These are phyloP conservation scores for Scartelaos histophorus DNA, from an alignment of 2,113 vertebrate genomes.

Conservation along the genomic window DNA sequence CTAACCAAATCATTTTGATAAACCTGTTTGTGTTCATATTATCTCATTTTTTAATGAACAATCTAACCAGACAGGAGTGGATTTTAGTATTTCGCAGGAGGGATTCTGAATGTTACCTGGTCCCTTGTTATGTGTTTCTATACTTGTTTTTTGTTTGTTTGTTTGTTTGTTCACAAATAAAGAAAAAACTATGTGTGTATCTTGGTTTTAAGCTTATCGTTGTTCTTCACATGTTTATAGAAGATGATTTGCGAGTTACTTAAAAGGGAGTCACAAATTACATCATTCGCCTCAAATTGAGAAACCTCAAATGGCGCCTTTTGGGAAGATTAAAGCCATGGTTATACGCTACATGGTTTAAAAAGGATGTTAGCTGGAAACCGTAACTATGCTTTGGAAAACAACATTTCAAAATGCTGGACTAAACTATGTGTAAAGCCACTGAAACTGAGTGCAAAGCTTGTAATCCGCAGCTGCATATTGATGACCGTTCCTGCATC, in stretches of 20 bases:
- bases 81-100: too few species aligned
- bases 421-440: constrained; percentile 11
- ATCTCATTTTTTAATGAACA: too few species aligned
- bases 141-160: background rate
- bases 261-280: background rate
- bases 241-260: background rate
- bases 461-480: constrained; percentile 46
- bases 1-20: too few species aligned
- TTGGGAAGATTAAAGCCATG: background rate
- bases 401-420: background rate
- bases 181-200: background rate
- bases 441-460: constrained; percentile 8
- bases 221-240: background rate
- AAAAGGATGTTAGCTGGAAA: background rate
- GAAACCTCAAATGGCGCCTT: background rate
- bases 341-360: background rate
- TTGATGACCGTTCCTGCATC: constrained; percentile 46
- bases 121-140: too few species aligned
- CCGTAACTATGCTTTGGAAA: background rate
- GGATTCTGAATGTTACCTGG: too few species aligned
- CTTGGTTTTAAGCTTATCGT: too few species aligned
- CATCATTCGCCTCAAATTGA: background rate
- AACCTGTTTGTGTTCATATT: too few species aligned
- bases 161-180: background rate
- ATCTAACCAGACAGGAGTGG: too few species aligned